Evolutionary conservation across 1,140 invertebrate species (phyloP).

Genomic region (Leguminivora glycinivorella): DNA sequence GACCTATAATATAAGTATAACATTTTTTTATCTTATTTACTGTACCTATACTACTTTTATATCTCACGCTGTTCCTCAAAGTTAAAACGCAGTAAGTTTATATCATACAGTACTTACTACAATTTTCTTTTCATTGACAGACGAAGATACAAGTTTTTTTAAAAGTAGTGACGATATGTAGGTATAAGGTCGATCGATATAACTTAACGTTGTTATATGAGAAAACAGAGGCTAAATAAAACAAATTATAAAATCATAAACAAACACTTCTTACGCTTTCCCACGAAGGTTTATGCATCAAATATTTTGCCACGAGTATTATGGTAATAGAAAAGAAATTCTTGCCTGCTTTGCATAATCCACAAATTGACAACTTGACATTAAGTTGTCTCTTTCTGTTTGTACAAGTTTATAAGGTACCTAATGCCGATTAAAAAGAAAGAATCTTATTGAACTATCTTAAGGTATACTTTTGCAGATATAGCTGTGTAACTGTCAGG

Average conservation of each 20-base stretch:
- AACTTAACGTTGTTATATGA: no score
- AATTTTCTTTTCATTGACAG: no score
- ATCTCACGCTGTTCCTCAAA: no score
- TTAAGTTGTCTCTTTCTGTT: conserved; percentile 46
- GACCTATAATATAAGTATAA: no score
- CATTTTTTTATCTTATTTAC: no score
- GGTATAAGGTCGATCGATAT: no score
- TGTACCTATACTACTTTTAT: no score
- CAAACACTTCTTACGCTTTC: conserved; percentile 51
- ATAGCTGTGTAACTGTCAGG: conserved; percentile 32
- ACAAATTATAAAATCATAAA: not conserved
- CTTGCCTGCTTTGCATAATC: conserved; percentile 62
- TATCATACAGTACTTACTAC: no score
- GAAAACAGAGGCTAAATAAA: not conserved
- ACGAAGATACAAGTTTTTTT: no score
- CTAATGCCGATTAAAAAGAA: not conserved
- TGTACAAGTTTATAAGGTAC: conserved; percentile 11
- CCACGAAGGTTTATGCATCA: conserved; percentile 52
- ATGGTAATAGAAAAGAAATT: conserved; percentile 55
- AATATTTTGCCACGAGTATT: conserved; percentile 54
- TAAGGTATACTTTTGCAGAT: not conserved
- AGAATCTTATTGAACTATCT: not conserved
- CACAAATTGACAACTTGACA: conserved; percentile 49
- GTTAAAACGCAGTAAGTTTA: no score
- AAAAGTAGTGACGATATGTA: no score